Base-by-base conservation (phyloP, 2,113 vertebrate genomes). In the Sprattus sprattus region DNA sequence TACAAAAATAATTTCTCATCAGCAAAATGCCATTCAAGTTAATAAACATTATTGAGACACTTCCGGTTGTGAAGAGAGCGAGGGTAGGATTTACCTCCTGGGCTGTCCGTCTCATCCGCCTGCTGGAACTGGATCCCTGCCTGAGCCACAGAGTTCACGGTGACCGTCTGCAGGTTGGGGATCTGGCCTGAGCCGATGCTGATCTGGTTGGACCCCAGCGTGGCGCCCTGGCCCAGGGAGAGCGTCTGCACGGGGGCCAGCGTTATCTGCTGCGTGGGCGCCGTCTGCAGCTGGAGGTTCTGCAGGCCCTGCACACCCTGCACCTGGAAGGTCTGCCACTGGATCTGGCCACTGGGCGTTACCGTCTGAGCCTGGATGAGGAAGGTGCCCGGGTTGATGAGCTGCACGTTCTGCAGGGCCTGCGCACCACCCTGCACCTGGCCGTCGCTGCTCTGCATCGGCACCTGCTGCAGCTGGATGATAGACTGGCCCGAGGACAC, bases 251-350 rank as follows among this genome's bases (percentile, higher is more conserved):
- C 96, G 64, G 98, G 98, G 52, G 98, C 98, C 91, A 99, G 94
- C 75, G 98, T 99, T 92, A 99, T 99, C 92, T 99, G 98, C 91
- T 99, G 98, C 87, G 97, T 94, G 85, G 96, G 96, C 45, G 97
- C 95, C 90, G 97, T 97, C 91, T 98, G 97, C 92, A 99, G 96
- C 95, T 99, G 98, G 88, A 99, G 96, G 92, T 99, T 99, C 94
- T 99, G 98, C 90, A 99, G 96, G 91, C 98, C 99, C 92, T 99
- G 98, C 84, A 99, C 97, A 85, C 98, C 98, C 93, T 99, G 98
- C 90, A 99, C 98, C 96, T 99, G 98, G 95, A 99, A 99, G 60
- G 98, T 99, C 91, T 99, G 98, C 98, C 98, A 99, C 91, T 98
- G 98, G 94, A 99, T 98, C 94, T 99, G 98, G 91, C 98, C 98